A percentile compares a stretch with the other conserved stretches of the same genome.
These are phyloP conservation scores for Eumacrocentrus americanus DNA, from an alignment of 2,888 invertebrate genomes.

Conservation along the genomic window DNA sequence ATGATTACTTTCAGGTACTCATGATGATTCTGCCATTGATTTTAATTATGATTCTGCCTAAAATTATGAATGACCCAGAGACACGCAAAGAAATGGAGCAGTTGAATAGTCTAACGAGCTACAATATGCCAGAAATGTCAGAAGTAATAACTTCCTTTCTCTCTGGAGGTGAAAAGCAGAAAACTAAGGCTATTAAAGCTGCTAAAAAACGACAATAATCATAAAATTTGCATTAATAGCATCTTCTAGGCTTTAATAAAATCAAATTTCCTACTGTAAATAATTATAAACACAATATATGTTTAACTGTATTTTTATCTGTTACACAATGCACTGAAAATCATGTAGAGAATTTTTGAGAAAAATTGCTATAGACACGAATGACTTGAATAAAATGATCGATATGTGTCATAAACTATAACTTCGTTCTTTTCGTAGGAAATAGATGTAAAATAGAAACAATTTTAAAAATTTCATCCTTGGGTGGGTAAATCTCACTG, in stretches of 20 bases:
- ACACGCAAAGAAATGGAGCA: slow-evolving; percentile 96
- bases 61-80: slow-evolving; percentile 98
- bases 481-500: too few relatives aligned
- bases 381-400: too few relatives aligned
- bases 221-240: not conserved
- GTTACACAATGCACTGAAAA: not conserved
- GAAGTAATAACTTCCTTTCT: slow-evolving; percentile 91
- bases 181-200: slow-evolving; percentile 61
- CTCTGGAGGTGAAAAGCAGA: slow-evolving; percentile 71
- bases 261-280: not conserved
- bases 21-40: slow-evolving; percentile 96
- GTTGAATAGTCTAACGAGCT: slow-evolving; percentile 78
- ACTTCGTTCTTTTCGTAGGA: too few relatives aligned
- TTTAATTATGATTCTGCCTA: slow-evolving; percentile 90
- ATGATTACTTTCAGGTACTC: slow-evolving; percentile 67
- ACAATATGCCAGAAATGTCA: slow-evolving; percentile 92
- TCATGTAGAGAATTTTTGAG: not conserved
- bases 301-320: slow-evolving; percentile 24
- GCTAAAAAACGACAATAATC: slow-evolving; percentile 60
- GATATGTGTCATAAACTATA: too few relatives aligned
- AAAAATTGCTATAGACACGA: too few relatives aligned
- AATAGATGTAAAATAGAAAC: too few relatives aligned
- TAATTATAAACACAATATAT: slow-evolving; percentile 7
- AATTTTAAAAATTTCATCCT: too few relatives aligned
- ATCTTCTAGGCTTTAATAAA: not conserved